These are phyloP conservation scores for Chelonus insularis DNA, from an alignment of 1,140 invertebrate genomes.

Conservation along the genomic window DNA sequence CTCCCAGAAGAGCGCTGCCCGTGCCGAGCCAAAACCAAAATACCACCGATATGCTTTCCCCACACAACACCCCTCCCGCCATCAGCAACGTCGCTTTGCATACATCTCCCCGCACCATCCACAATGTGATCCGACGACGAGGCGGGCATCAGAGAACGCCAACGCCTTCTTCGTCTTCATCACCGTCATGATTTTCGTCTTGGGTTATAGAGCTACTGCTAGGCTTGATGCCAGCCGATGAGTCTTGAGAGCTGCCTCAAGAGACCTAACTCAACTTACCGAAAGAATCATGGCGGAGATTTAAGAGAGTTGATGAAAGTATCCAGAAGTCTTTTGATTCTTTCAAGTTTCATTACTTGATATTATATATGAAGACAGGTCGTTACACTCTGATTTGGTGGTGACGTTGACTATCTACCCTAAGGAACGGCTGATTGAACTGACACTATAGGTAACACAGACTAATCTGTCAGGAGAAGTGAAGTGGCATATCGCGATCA, in stretches of 20 bases:
- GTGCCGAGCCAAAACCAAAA: slow-evolving; percentile 61
- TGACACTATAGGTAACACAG: slow-evolving; percentile 1
- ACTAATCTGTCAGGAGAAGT: slow-evolving; percentile 18
- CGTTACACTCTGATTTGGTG: not conserved
- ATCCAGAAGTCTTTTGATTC: too few species aligned
- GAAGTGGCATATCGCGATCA: slow-evolving; percentile 26
- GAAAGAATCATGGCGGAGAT: not conserved
- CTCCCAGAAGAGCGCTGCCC: slow-evolving; percentile 59
- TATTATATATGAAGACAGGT: not conserved
- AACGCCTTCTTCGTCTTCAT: slow-evolving; percentile 24
- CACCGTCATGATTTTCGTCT: not conserved
- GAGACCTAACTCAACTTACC: not conserved
- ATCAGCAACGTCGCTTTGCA: slow-evolving; percentile 2
- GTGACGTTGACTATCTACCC: not conserved
- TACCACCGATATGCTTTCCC: slow-evolving; percentile 48
- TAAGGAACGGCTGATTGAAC: slow-evolving; percentile 8
- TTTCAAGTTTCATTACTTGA: too few species aligned
- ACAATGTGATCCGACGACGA: not conserved
- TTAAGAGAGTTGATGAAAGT: not conserved
- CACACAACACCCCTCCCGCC: slow-evolving; percentile 27
- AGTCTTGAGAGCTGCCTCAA: too few species aligned
- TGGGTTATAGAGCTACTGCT: not conserved
- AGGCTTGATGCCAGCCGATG: not conserved
- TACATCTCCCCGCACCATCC: slow-evolving; percentile 3
- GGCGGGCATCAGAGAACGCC: slow-evolving; percentile 13